Conservation (phyloP, 2,888 invertebrate genomes). For the Drosophila multiciliata region DNA sequence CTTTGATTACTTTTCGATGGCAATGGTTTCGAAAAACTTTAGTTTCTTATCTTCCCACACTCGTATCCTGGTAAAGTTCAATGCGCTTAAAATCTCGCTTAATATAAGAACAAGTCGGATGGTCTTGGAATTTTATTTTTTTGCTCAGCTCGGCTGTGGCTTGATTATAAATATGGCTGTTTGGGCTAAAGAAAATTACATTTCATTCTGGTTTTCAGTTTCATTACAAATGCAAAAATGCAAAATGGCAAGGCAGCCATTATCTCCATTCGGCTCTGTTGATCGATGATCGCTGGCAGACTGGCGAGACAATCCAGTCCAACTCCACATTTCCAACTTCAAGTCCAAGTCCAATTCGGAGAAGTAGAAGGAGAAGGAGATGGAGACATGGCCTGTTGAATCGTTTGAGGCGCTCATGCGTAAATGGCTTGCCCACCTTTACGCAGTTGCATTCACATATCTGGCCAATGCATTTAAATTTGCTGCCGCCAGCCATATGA, state of each 20-base stretch:
- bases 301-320: conserved; percentile 27
- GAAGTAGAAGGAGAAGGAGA: background rate
- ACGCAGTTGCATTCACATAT: conserved; percentile 77
- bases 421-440: conserved; percentile 67
- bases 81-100: conserved; percentile 35
- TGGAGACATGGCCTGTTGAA: conserved; percentile 42
- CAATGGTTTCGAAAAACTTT: background rate
- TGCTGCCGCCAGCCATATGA: conserved; percentile 73
- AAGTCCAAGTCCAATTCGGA: conserved; percentile 23
- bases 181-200: conserved; percentile 67
- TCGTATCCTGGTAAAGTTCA: conserved; percentile 30
- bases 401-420: conserved; percentile 76
- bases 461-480: conserved; percentile 76
- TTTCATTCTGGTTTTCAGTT: conserved; percentile 83
- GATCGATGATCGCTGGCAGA: conserved; percentile 68
- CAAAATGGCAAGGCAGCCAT: conserved; percentile 79
- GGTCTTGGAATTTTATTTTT: conserved; percentile 3
- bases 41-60: conserved; percentile 14
- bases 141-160: background rate
- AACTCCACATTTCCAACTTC: conserved; percentile 4
- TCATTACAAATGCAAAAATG: conserved; percentile 84
- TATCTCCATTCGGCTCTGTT: conserved; percentile 66
- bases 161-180: conserved; percentile 33
- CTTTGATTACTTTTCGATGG: background rate
- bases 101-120: conserved; percentile 15